Evolutionary conservation across 2,113 vertebrate genomes (phyloP).

Genomic region (Callochromis pleurospilus): DNA sequence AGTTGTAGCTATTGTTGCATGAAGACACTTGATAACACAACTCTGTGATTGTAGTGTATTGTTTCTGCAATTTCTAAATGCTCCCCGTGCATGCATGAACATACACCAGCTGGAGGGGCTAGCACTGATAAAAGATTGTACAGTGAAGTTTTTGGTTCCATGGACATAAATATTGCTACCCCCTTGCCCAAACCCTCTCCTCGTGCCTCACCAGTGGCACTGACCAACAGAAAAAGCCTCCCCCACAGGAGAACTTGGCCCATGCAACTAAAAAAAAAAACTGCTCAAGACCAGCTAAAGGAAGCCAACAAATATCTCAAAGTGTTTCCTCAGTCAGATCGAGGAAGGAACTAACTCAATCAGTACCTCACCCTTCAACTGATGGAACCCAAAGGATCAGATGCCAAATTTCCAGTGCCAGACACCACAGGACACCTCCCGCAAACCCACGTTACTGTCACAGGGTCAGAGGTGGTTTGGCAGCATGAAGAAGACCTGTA

Average conservation of each 20-base stretch:
- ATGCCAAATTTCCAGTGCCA: background rate
- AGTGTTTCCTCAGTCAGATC: background rate
- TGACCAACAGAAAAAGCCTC: background rate
- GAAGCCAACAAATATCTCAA: background rate
- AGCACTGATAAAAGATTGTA: background rate
- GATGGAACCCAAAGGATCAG: background rate
- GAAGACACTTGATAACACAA: background rate
- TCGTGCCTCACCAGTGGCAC: rapidly evolving
- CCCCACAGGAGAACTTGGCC: background rate
- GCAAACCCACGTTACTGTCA: background rate
- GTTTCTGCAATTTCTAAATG: background rate
- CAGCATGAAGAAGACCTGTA: background rate
- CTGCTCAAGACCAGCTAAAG: background rate
- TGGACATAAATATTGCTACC: background rate
- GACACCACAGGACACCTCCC: background rate
- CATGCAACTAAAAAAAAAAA: background rate
- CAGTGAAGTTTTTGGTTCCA: background rate
- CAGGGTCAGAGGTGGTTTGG: background rate
- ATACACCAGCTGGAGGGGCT: background rate
- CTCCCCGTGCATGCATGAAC: background rate
- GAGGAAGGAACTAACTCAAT: background rate
- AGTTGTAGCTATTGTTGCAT: rapidly evolving
- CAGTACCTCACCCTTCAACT: background rate
- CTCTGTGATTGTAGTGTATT: rapidly evolving
- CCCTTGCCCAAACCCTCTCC: rapidly evolving